These are phyloP conservation scores for Chlamydotis undulata DNA, from an alignment of 2,113 vertebrate genomes.

Conservation along the genomic window DNA sequence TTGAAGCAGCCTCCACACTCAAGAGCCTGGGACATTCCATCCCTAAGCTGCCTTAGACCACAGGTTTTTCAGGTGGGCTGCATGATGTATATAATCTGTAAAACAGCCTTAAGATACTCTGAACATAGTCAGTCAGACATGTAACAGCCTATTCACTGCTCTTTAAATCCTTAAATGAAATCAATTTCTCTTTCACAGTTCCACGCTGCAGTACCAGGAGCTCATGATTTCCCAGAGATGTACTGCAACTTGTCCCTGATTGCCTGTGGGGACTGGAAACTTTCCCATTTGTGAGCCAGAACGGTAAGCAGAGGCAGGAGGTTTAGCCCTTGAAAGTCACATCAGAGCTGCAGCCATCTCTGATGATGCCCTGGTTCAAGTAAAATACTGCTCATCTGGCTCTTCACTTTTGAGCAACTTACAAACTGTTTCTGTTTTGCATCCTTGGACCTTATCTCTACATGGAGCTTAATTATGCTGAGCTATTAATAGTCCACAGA, in stretches of 20 bases:
- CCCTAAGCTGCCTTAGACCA: neutral
- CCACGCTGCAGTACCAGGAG: neutral
- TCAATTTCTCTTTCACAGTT: neutral
- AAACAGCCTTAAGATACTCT: neutral
- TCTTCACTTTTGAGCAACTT: neutral
- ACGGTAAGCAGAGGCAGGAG: neutral
- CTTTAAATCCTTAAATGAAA: neutral
- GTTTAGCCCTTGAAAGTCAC: neutral
- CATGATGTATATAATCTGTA: neutral
- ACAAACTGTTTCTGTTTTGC: neutral
- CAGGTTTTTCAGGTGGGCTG: neutral
- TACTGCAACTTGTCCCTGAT: fast-evolving
- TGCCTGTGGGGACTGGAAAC: neutral
- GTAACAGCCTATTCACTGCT: neutral
- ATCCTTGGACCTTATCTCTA: neutral
- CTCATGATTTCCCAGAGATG: neutral
- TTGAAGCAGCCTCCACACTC: neutral
- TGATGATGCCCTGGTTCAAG: neutral
- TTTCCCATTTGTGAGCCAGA: neutral
- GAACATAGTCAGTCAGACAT: neutral
- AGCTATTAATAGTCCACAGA: neutral
- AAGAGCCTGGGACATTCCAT: neutral
- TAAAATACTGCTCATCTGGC: neutral
- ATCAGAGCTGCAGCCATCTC: neutral
- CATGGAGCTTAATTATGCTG: neutral